A percentile compares a stretch with the other conserved stretches of the same genome.
phyloP scores from a whole-genome alignment of 2,113 vertebrate species.

The Stegastes partitus region DNA sequence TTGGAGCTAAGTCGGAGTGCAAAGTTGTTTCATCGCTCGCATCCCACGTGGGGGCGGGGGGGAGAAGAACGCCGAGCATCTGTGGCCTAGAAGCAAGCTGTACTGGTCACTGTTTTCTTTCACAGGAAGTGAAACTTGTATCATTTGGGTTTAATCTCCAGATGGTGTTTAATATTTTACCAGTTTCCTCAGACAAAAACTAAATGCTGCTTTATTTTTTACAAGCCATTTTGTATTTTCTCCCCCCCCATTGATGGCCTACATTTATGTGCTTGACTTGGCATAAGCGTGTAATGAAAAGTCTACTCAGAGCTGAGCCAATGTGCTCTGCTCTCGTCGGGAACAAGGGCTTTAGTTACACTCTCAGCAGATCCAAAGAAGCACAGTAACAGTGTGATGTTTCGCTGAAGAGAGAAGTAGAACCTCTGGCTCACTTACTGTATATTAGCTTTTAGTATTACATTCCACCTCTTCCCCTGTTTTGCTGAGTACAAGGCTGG shows the following conservation, averaged over 20 bases:
- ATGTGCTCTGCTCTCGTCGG: slow-evolving; percentile 38
- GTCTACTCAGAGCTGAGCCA: slow-evolving; percentile 36
- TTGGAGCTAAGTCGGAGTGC: not conserved
- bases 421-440: slow-evolving; percentile 56
- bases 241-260: not conserved
- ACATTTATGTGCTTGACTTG: slow-evolving; percentile 13
- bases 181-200: not conserved
- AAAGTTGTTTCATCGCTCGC: not conserved
- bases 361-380: slow-evolving; percentile 51
- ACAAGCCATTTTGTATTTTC: slow-evolving; percentile 12
- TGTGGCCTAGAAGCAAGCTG: too few relatives aligned
- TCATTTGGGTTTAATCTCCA: slow-evolving; percentile 1
- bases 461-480: slow-evolving; percentile 50
- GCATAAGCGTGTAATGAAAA: slow-evolving; percentile 35
- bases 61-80: too few relatives aligned
- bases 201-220: slow-evolving; percentile 12
- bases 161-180: slow-evolving; percentile 1
- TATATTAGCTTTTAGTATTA: slow-evolving; percentile 59
- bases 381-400: slow-evolving; percentile 27
- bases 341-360: slow-evolving; percentile 59
- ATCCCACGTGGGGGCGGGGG: slow-evolving; percentile 1
- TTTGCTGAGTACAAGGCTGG: slow-evolving; percentile 44
- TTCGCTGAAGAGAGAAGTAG: slow-evolving; percentile 38
- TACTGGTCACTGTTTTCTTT: too few relatives aligned
- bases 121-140: not conserved